Percentiles rank a stretch among this genome's conserved stretches.
These are phyloP conservation scores for Echinops telfairi DNA, from an alignment of 2,113 vertebrate species.

Conservation along the genomic window DNA sequence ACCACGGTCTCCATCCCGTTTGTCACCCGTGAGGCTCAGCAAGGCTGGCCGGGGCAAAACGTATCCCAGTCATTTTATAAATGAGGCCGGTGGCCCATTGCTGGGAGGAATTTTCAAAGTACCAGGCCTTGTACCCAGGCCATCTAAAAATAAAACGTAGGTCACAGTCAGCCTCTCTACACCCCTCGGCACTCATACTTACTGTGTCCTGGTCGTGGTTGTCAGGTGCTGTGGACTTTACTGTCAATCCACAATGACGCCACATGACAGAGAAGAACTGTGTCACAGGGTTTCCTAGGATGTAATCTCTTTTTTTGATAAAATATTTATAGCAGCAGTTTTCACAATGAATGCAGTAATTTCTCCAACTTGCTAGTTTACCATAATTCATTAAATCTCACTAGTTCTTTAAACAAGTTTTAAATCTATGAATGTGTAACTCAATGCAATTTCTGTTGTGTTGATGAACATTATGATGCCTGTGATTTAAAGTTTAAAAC, in stretches of 20 bases:
- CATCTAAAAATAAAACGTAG: not conserved
- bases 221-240: not conserved
- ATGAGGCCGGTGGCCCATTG: not conserved
- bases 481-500: not conserved
- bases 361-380: not conserved
- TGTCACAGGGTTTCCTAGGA: not conserved
- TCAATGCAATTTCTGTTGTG: not conserved
- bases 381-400: constrained; percentile 4
- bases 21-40: not conserved
- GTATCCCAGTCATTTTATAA: not conserved
- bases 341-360: not conserved
- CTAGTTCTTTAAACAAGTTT: constrained; percentile 1
- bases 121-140: not conserved
- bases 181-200: not conserved
- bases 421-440: not conserved
- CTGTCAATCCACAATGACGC: not conserved
- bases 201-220: not conserved
- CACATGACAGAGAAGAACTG: not conserved
- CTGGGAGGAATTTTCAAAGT: not conserved
- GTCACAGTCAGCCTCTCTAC: not conserved
- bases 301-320: not conserved
- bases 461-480: not conserved
- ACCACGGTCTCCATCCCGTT: not conserved
- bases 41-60: not conserved
- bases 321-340: not conserved